phyloP scores from a whole-genome alignment of 1,140 invertebrate genomes.

The Drosophila tsacasi region DNA sequence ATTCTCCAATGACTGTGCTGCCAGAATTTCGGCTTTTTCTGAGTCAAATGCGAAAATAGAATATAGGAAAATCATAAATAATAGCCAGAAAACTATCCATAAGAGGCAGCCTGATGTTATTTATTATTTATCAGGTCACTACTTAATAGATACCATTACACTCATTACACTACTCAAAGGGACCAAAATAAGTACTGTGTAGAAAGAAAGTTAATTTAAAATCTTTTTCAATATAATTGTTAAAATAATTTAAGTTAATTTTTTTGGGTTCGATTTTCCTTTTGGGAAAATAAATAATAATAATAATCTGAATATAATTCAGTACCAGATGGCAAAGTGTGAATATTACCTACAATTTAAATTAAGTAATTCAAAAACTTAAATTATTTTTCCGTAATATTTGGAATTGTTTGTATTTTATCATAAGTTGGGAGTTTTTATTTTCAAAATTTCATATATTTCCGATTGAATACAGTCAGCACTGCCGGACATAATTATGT shows the following conservation, averaged over 20 bases:
- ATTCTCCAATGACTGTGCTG: not conserved
- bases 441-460: not conserved
- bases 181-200: not conserved
- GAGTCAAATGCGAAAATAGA: not conserved
- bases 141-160: not conserved
- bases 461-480: no score
- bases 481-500: constrained; percentile 2
- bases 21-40: not conserved
- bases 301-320: no score
- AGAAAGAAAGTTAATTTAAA: no score
- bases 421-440: no score
- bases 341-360: no score
- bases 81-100: not conserved
- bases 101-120: no score
- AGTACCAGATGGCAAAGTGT: no score
- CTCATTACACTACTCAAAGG: no score
- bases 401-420: not conserved
- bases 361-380: not conserved
- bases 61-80: not conserved
- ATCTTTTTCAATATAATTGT: no score
- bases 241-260: no score
- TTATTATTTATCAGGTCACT: not conserved
- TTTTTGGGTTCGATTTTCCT: no score
- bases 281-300: no score
- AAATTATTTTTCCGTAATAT: not conserved